These are phyloP conservation scores for Sminthurinus signatus DNA, from an alignment of 1,140 invertebrate genomes.

Conservation along the genomic window DNA sequence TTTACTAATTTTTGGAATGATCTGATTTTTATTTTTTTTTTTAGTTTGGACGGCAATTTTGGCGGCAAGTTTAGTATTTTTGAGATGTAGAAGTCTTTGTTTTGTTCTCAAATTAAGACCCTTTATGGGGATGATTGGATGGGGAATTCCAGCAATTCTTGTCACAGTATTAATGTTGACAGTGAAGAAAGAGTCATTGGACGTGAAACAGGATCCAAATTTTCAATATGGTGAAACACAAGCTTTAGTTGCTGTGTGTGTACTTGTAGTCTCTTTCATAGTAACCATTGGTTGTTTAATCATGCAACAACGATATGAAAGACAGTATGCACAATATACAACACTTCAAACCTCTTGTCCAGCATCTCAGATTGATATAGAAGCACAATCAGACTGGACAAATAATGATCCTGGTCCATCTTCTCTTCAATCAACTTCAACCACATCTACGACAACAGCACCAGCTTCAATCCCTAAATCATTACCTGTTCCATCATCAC, in stretches of 20 bases:
- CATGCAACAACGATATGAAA: slow-evolving; percentile 63
- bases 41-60: slow-evolving; percentile 80
- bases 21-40: too few species aligned
- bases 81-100: slow-evolving; percentile 72
- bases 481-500: too few species aligned
- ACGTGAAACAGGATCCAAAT: slow-evolving; percentile 62
- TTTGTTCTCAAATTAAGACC: slow-evolving; percentile 68
- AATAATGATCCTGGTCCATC: background rate
- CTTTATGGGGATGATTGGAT: slow-evolving; percentile 63
- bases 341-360: background rate
- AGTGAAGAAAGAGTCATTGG: slow-evolving; percentile 47
- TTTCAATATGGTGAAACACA: slow-evolving; percentile 71
- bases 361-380: slow-evolving; percentile 13
- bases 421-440: too few species aligned
- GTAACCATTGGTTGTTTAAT: slow-evolving; percentile 67
- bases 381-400: background rate
- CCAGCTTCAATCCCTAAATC: too few species aligned
- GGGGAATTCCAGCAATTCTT: slow-evolving; percentile 59
- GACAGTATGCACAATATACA: slow-evolving; percentile 50
- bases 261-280: slow-evolving; percentile 63
- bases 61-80: slow-evolving; percentile 68
- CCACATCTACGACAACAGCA: too few species aligned
- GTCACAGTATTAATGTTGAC: slow-evolving; percentile 53
- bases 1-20: too few species aligned
- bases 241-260: slow-evolving; percentile 58